phyloP scores from a whole-genome alignment of 2,797 vertebrate species.

The Delichon dasypus region DNA sequence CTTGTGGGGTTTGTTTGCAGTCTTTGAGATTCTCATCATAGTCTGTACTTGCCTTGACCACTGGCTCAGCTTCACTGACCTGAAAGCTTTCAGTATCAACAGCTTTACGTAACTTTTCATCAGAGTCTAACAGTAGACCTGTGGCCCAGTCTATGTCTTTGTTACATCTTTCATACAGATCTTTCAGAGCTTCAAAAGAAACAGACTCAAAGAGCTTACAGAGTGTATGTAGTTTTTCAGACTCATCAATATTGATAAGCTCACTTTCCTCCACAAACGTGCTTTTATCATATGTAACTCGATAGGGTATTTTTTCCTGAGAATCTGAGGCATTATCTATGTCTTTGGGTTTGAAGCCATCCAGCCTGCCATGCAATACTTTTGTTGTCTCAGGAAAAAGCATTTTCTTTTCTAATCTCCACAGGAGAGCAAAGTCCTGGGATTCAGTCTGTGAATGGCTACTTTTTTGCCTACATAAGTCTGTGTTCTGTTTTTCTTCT shows the following conservation, averaged over 20 bases:
- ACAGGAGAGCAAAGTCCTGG: conserved; percentile 88
- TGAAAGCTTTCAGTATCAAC: conserved; percentile 63
- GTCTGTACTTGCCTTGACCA: conserved; percentile 33
- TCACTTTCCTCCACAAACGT: conserved; percentile 91
- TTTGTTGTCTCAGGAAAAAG: conserved; percentile 64
- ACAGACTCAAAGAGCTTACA: conserved; percentile 88
- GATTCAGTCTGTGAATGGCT: conserved; percentile 85
- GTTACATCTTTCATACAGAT: conserved; percentile 94
- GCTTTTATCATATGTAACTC: conserved; percentile 88
- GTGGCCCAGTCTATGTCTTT: conserved; percentile 94
- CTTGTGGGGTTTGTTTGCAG: not conserved
- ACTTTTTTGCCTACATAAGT: not conserved
- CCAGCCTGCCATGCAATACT: conserved; percentile 78
- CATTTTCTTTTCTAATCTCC: conserved; percentile 84
- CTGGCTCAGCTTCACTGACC: not conserved
- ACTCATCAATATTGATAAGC: conserved; percentile 73
- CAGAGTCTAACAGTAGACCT: conserved; percentile 93
- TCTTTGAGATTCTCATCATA: not conserved
- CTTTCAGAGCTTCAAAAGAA: conserved; percentile 88
- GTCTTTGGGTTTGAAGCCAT: conserved; percentile 81
- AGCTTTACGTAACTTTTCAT: conserved; percentile 84
- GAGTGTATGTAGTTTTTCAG: conserved; percentile 86
- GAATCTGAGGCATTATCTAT: conserved; percentile 50
- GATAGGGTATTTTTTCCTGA: conserved; percentile 84
- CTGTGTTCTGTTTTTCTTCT: not conserved